phyloP scores from a whole-genome alignment of 2,888 invertebrate genomes.

The Argynnis bischoffii region DNA sequence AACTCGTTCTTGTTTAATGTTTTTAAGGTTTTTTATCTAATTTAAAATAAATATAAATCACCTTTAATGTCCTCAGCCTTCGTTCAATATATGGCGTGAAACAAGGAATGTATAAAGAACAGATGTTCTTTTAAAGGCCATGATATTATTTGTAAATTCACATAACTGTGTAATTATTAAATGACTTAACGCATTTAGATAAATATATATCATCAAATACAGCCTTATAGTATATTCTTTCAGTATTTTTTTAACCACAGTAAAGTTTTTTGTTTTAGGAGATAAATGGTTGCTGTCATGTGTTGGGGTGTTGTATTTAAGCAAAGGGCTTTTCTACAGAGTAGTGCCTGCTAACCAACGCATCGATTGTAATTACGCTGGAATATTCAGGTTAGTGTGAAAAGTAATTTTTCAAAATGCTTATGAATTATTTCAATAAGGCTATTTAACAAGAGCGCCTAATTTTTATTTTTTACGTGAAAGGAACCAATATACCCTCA shows the following conservation, averaged over 20 bases:
- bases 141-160: slow-evolving; percentile 15
- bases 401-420: no score
- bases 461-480: no score
- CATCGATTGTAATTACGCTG: slow-evolving; percentile 87
- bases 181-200: background rate
- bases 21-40: no score
- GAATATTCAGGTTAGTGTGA: slow-evolving; percentile 84
- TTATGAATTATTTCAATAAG: no score
- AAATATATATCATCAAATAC: background rate
- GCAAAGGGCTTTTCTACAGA: slow-evolving; percentile 93
- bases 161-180: background rate
- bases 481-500: no score
- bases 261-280: slow-evolving; percentile 75
- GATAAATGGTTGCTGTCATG: slow-evolving; percentile 96
- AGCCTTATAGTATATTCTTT: background rate
- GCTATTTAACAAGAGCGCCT: no score
- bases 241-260: background rate
- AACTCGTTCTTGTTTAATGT: no score
- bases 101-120: no score
- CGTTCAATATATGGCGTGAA: slow-evolving; percentile 1
- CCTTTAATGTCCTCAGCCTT: slow-evolving; percentile 8
- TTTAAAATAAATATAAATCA: slow-evolving; percentile 1
- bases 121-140: slow-evolving; percentile 4
- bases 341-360: slow-evolving; percentile 96
- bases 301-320: slow-evolving; percentile 91